These are phyloP conservation scores for Acromyrmex charruanus DNA, from an alignment of 1,140 invertebrate genomes.

Conservation along the genomic window DNA sequence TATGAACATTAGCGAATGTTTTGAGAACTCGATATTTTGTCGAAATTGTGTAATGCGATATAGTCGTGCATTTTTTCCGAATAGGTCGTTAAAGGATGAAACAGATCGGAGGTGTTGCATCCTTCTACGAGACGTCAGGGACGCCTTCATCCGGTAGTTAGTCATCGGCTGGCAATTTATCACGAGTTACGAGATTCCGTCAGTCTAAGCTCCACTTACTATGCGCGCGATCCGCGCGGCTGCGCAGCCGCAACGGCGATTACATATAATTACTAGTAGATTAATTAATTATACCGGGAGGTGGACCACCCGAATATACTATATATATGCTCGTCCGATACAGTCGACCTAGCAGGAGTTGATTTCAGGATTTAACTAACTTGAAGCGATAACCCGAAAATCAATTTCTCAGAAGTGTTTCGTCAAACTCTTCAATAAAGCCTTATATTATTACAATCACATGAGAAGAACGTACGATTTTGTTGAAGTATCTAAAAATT, in stretches of 20 bases:
- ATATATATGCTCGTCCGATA: conserved; percentile 27
- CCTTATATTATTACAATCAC: neutral
- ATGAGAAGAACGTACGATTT: too few relatives aligned
- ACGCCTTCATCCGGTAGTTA: conserved; percentile 84
- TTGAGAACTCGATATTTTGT: neutral
- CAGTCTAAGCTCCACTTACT: conserved; percentile 81
- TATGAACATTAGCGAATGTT: neutral
- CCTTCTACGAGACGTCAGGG: conserved; percentile 74
- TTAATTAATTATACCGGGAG: conserved; percentile 82
- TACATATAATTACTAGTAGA: conserved; percentile 84
- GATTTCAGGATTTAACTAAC: conserved; percentile 45
- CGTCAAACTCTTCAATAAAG: neutral
- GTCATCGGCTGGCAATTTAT: conserved; percentile 85
- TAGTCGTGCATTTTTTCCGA: conserved; percentile 40
- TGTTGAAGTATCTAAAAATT: too few relatives aligned
- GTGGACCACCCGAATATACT: conserved; percentile 55
- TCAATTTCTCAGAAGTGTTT: conserved; percentile 1
- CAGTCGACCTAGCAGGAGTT: conserved; percentile 14
- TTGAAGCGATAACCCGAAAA: conserved; percentile 20
- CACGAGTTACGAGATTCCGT: conserved; percentile 81
- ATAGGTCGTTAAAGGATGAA: conserved; percentile 74
- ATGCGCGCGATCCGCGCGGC: conserved; percentile 79
- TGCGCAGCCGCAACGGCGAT: conserved; percentile 78
- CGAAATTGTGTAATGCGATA: neutral
- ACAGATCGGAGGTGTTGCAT: conserved; percentile 71